Percentiles rank a stretch among this genome's conserved stretches.
phyloP scores from a whole-genome alignment of 37 sponge, comb jelly and placozoan species.

The Dysidea cf. avara region DNA sequence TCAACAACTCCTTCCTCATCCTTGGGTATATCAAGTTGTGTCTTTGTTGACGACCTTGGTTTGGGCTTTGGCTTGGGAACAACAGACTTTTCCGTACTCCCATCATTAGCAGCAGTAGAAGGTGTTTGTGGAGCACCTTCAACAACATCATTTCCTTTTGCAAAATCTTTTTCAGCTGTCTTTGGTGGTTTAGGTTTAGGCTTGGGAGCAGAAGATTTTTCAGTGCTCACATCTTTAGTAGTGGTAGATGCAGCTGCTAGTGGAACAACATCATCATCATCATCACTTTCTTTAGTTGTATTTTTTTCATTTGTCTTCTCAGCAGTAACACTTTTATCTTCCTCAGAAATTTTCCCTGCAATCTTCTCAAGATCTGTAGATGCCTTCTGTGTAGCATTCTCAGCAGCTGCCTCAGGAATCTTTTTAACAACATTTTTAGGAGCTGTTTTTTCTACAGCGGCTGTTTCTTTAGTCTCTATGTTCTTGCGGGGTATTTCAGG shows the following conservation, averaged over 20 bases:
- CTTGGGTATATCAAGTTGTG: background rate
- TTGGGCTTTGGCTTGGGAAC: background rate
- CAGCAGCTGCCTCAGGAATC: background rate
- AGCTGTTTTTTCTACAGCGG: background rate
- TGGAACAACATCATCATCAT: background rate
- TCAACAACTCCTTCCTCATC: background rate
- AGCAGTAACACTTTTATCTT: background rate
- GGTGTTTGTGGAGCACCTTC: too few relatives aligned
- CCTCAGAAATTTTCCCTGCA: background rate
- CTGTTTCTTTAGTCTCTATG: background rate
- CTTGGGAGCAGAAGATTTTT: too few relatives aligned
- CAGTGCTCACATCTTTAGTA: too few relatives aligned
- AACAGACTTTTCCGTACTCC: too few relatives aligned
- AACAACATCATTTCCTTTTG: too few relatives aligned
- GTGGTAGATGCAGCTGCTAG: background rate
- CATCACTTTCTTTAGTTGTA: background rate
- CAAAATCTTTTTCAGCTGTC: too few relatives aligned
- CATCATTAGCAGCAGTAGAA: too few relatives aligned
- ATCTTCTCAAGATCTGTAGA: background rate
- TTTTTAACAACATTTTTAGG: background rate
- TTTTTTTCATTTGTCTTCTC: background rate
- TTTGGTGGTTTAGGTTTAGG: too few relatives aligned
- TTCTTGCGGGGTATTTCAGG: too few relatives aligned
- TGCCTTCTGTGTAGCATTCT: background rate
- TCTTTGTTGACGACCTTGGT: background rate